Evolutionary conservation across 1,140 invertebrate species (phyloP), one percentile per base, ranked within the genome.

Genomic region (Apolygus lucorum): DNA sequence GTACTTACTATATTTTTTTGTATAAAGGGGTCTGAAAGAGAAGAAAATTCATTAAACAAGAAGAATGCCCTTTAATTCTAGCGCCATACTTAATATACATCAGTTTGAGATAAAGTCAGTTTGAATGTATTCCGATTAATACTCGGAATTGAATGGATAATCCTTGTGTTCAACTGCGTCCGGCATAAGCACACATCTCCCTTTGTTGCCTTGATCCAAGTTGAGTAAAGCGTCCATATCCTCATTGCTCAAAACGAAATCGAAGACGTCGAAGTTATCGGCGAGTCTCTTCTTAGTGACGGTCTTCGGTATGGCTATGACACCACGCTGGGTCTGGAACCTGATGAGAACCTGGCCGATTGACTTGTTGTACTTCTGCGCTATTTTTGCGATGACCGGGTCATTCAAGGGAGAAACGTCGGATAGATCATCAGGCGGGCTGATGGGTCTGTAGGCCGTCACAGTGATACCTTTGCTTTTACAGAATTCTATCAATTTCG

Each of bases 341-440:
- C 85, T 81, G 54, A 91, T 77, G 27, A 85, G 81, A 64, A 91
- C 80, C 76, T 92, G 90, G 0, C 88, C 89, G 0, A 85, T 73
- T 28, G 83, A 84, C 74, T 89, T 90, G 0, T 81, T 80, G 74
- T 89, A 84, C 74, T 87, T 88, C 14, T 84, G 78, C 14, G 86
- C 86, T 63, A 92, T 82, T 17, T 76, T 75, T 71, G 84, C 82
- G 13, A 92, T 72, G 69, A 82, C 83, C 0, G 84, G 80, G 71
- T 91, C 87, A 0, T 85, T 80, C 49, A 78, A 80, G 1, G 85
- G 86, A 68, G 88, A 87, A 1, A 81, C 86, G 2, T 81, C 87
- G 1, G 86, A 83, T 74, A 82, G 74, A n/a, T 63, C 68, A 1
- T 34, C 42, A 27, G 72, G 72, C 17, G 73, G 74, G 1, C 82